phyloP scores from a whole-genome alignment of 2,797 vertebrate genomes.

The Calcarius lapponicus region DNA sequence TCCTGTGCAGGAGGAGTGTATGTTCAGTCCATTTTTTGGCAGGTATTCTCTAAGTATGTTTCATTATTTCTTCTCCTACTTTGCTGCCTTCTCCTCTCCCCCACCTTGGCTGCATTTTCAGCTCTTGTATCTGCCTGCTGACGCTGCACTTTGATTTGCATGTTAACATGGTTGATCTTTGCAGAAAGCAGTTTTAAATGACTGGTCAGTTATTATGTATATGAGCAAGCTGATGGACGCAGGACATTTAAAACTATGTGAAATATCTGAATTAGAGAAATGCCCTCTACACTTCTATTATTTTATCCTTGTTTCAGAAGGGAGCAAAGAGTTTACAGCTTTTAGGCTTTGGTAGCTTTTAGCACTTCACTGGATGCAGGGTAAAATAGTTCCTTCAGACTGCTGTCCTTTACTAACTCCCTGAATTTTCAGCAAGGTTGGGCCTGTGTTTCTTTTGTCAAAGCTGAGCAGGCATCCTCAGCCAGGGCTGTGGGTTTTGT shows the following conservation, averaged over 20 bases:
- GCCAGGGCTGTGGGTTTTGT: background rate
- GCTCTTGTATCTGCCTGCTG: constrained; percentile 48
- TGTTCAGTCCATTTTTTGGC: constrained; percentile 38
- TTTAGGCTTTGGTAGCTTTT: constrained; percentile 24
- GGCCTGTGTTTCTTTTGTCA: background rate
- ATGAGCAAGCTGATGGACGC: background rate
- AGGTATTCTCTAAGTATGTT: constrained; percentile 19
- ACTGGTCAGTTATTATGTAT: background rate
- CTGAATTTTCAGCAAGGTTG: background rate
- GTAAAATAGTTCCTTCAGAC: background rate
- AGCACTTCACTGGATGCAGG: background rate
- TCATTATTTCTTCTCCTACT: constrained; percentile 33
- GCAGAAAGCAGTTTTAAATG: constrained; percentile 46
- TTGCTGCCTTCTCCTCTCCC: background rate
- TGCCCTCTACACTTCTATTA: background rate
- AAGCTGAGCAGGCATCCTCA: background rate
- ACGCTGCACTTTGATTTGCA: constrained; percentile 16
- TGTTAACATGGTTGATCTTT: constrained; percentile 35
- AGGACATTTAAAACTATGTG: background rate
- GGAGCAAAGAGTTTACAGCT: constrained; percentile 17
- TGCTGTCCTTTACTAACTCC: background rate
- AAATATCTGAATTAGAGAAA: background rate
- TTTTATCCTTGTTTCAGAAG: background rate
- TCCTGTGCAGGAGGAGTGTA: background rate
- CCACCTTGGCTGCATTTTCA: background rate